A percentile compares a stretch with the other conserved stretches of the same genome.
Evolutionary conservation across 2,797 vertebrate species (phyloP).

Genomic region (Notolepis coatsorum): DNA sequence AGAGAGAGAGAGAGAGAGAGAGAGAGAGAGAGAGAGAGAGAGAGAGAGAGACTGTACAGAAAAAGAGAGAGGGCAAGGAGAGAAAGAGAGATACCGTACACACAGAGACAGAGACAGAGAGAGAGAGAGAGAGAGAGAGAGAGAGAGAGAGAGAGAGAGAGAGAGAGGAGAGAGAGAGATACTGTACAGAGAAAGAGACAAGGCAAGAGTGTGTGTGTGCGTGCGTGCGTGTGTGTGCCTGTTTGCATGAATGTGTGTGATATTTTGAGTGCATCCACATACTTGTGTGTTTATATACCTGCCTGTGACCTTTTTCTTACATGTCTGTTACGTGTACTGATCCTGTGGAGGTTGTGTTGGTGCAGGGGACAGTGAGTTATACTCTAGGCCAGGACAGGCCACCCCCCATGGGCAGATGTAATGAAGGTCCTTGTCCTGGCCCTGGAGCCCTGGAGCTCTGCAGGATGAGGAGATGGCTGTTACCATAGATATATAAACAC

Average conservation of each 20-base stretch:
- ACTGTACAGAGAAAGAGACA: background rate
- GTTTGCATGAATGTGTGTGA: background rate
- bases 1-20: too few relatives aligned
- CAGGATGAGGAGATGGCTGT: slow-evolving; percentile 60
- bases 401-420: slow-evolving; percentile 58
- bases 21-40: too few relatives aligned
- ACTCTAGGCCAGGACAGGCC: slow-evolving; percentile 31
- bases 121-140: too few relatives aligned
- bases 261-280: background rate
- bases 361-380: slow-evolving; percentile 74
- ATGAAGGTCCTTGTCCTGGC: slow-evolving; percentile 76
- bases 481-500: too few relatives aligned
- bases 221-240: background rate
- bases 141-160: background rate
- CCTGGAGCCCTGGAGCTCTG: too few relatives aligned
- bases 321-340: slow-evolving; percentile 15
- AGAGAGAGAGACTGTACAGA: too few relatives aligned
- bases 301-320: background rate
- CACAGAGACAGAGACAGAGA: too few relatives aligned
- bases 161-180: background rate
- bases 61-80: too few relatives aligned
- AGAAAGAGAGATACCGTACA: too few relatives aligned
- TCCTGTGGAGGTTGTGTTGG: slow-evolving; percentile 36
- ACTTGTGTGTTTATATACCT: background rate
- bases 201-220: slow-evolving; percentile 10